phyloP scores from a whole-genome alignment of 2,888 invertebrate species.

The Drosophila melanosoma region DNA sequence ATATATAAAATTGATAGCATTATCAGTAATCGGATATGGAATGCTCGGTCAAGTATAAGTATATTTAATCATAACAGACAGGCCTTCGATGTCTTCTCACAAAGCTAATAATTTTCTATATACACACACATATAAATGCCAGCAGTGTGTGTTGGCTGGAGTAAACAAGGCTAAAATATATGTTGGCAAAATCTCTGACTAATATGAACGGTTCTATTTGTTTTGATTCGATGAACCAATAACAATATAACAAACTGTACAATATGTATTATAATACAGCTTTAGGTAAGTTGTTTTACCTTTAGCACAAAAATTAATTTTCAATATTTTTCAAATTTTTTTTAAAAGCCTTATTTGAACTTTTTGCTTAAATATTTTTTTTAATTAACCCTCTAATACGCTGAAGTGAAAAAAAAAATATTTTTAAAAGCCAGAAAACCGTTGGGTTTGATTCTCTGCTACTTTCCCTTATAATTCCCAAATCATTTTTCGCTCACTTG shows the following conservation, averaged over 20 bases:
- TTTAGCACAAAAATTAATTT: not conserved
- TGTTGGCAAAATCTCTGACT: not conserved
- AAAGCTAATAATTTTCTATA: not conserved
- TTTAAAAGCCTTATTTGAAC: not conserved
- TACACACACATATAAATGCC: not conserved
- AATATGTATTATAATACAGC: not conserved
- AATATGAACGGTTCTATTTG: not conserved
- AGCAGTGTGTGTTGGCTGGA: not conserved
- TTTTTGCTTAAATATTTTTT: not conserved
- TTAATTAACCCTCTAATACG: not conserved
- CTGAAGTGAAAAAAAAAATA: not conserved
- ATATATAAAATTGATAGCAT: conserved; percentile 11
- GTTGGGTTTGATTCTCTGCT: not conserved
- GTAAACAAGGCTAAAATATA: not conserved
- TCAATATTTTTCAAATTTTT: not conserved
- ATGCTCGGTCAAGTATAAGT: not conserved
- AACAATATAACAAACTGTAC: not conserved
- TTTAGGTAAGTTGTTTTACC: not conserved
- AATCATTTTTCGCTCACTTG: conserved; percentile 48
- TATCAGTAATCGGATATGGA: conserved; percentile 5
- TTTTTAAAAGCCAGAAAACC: not conserved
- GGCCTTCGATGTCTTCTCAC: not conserved
- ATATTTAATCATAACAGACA: conserved; percentile 2
- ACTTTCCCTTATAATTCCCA: conserved; percentile 68
- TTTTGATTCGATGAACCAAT: not conserved